Evolutionary conservation across 2,797 vertebrate genomes (phyloP), one percentile per base, ranked within the genome.

Genomic region (Scyliorhinus canicula): DNA sequence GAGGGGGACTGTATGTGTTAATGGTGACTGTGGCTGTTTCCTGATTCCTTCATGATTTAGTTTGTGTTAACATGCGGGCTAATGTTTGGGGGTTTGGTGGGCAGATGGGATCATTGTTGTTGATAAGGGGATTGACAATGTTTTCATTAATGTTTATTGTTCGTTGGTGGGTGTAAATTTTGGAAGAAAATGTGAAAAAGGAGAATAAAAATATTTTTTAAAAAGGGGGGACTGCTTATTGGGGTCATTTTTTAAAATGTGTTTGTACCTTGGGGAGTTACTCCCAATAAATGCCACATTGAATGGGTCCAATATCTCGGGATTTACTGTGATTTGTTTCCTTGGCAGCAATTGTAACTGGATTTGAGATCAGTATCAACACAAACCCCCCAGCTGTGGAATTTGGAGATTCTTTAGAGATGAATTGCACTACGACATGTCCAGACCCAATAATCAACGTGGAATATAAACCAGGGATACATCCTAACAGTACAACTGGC

Each of bases 371-470:
- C 28, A 24, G 1, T 12, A 52, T 93, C 7, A 8, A 47, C 35
- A 31, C 28, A 35, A 35, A 19, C 47, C 44, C 44, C 44, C 1
- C 1, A 71, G 93, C 67, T 9, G 93, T 93, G 44, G 67, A 93
- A 93, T 52, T 69, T 40, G 93, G 67, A 35, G 65, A 35, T 4
- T 71, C 47, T 35, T 21, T 69, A 44, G 47, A 52, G 26, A 31
- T 93, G 65, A 93, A 14, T 47, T 93, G 93, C 67, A 50, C 26
- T 31, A 93, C 93, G 28, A 71, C 67, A 60, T 93, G 93, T 93
- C 0, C 26, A 31, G 0, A 93, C 0, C 44, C 93, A 52, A 7
- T 0, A 4, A 3, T 93, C 0, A 21, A 0, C 3, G 14, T 93
- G 40, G 93, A 93, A 93, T 50, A 52, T 47, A 93, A 93, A 93